Base-by-base conservation (phyloP, 2,797 vertebrate species). In the Ambastaia sidthimunki region DNA sequence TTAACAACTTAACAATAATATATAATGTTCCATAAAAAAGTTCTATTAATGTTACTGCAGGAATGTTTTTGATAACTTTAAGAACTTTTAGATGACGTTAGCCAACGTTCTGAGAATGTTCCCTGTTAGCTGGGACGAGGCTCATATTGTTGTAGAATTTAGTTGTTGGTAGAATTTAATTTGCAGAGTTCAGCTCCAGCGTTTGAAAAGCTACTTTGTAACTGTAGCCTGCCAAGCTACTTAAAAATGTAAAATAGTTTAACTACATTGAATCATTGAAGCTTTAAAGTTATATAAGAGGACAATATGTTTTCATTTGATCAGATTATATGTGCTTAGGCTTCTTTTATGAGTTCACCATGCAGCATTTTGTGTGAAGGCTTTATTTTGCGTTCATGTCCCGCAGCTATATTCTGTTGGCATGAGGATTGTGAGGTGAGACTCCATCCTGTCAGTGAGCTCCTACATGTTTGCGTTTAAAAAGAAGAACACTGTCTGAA, bases 381-480 rank as follows among this genome's bases (percentile, higher is more conserved):
- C 55, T 63, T 78, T 78, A 48, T 62, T 73, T 82, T 54, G 63
- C 71, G 62, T 82, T 77, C 59, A 52, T 76, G 60, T 77, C 37
- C 60, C 21, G 28, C 21, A 31, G 67, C 67, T 72, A 16, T 54
- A 18, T 82, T 70, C 23, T 74, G 31, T 78, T 69, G 57, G 76
- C 81, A 79, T 77, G 80, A 62, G 55, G 60, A 80, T 57, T 25
- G 41, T 60, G 41, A 74, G 31, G 41, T 60, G 41, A 74, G 31
- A 76, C 55, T 69, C 66, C 81, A 78, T 74, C 48, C 18, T 65
- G 50, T 48, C 50, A 73, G 71, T 72, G 55, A 44, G 54, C 54
- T 70, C 62, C 18, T 54, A 54, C 21, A 23, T 41, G 19, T 66
- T 34, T 76, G 74, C 59, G 13, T 69, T 60, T 62, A 18, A 78